phyloP scores from a whole-genome alignment of 23 tunicate species.

The Styela plicata region DNA sequence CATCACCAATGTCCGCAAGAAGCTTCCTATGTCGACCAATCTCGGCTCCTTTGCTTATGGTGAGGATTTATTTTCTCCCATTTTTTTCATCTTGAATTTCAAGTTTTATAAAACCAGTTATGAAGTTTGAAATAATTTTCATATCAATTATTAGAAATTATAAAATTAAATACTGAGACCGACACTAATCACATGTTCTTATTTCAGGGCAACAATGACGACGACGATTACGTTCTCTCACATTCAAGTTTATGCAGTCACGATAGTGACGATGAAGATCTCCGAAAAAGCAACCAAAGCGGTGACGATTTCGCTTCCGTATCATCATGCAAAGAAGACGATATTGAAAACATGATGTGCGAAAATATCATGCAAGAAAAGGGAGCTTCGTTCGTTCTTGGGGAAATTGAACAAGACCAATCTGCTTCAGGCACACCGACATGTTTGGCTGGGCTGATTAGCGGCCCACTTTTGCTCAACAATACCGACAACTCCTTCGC shows the following conservation, averaged over 20 bases:
- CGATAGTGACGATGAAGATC: slow-evolving; percentile 38
- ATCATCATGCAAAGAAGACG: slow-evolving; percentile 13
- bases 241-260: slow-evolving; percentile 88
- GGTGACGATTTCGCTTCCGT: neutral
- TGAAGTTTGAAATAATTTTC: too few species aligned
- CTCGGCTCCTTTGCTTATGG: slow-evolving; percentile 76
- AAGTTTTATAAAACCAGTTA: too few species aligned
- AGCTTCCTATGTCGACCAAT: slow-evolving; percentile 52
- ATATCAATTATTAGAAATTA: too few species aligned
- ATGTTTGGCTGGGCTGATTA: slow-evolving; percentile 50
- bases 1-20: slow-evolving; percentile 34
- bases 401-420: neutral
- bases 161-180: neutral
- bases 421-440: slow-evolving; percentile 23
- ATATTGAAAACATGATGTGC: slow-evolving; percentile 48
- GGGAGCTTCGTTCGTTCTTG: neutral
- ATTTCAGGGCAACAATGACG: slow-evolving; percentile 31
- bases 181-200: neutral
- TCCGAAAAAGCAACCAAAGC: neutral
- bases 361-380: slow-evolving; percentile 17
- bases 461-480: slow-evolving; percentile 45
- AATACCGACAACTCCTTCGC: slow-evolving; percentile 16
- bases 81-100: too few species aligned
- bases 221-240: slow-evolving; percentile 67
- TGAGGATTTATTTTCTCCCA: slow-evolving; percentile 15